A percentile compares a stretch with the other conserved stretches of the same genome.
phyloP scores from a whole-genome alignment of 2,888 invertebrate species.

The Ommatoiulus sabulosus region DNA sequence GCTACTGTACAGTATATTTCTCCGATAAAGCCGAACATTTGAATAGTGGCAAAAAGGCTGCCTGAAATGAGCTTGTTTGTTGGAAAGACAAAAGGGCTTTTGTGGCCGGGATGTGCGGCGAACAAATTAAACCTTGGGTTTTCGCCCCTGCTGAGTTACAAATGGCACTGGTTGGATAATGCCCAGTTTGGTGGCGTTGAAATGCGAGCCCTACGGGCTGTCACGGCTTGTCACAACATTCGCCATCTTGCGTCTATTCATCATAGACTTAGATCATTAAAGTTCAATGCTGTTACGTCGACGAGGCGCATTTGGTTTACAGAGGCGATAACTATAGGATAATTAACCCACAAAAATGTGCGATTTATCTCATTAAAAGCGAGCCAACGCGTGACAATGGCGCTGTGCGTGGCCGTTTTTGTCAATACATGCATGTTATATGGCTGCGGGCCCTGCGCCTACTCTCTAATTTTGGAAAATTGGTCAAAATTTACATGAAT shows the following conservation, averaged over 20 bases:
- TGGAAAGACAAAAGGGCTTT: constrained; percentile 20
- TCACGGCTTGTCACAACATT: constrained; percentile 47
- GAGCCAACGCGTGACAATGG: background rate
- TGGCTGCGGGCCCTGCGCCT: background rate
- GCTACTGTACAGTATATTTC: no score
- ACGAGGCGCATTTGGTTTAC: background rate
- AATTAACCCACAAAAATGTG: constrained; percentile 34
- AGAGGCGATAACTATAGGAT: constrained; percentile 23
- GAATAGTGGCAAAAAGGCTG: background rate
- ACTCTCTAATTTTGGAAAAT: constrained; percentile 34
- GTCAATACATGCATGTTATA: background rate
- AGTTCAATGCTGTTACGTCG: constrained; percentile 21
- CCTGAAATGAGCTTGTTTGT: constrained; percentile 13
- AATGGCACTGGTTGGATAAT: constrained; percentile 39
- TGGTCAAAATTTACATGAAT: constrained; percentile 34
- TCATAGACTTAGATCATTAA: background rate
- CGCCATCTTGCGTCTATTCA: background rate
- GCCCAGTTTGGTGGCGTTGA: background rate
- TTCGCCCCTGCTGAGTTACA: constrained; percentile 29
- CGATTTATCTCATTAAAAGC: constrained; percentile 2
- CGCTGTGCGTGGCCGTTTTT: constrained; percentile 17
- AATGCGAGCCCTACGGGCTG: constrained; percentile 42
- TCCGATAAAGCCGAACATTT: background rate
- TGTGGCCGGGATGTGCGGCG: constrained; percentile 12
- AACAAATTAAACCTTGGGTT: constrained; percentile 47